Evolutionary conservation across 2,113 vertebrate genomes (phyloP), one percentile per base, ranked within the genome.

Genomic region (Macroglossus sobrinus): DNA sequence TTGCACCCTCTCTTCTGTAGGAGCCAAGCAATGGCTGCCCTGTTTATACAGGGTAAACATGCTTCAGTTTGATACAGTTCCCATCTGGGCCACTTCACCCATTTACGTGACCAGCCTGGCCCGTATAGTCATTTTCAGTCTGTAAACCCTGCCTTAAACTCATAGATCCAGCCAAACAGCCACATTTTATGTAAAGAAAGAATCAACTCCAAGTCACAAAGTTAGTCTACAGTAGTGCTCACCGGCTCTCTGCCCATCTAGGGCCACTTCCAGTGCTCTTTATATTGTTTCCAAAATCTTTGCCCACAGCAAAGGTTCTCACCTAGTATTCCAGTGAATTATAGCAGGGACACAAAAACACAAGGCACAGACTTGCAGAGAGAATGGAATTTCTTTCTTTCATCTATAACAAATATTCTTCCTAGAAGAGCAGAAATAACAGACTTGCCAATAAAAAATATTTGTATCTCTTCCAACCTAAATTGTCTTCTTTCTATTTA

Each of bases 361-460:
- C 50, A 33, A 13, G 66, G 18, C 50, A 71, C 24, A 40, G 63
- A 63, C 28, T 8, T 3, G 12, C 33, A 63, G 53, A 78, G 40
- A 22, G 55, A 89, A 63, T 1, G 43, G 14, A 5, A 14, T 81
- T 81, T 95, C 40, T 76, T 92, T 50, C 63, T 53, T 97, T 96
- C 63, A 7, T 35, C 63, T 43, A 4, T 19, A 28, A 45, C 4
- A 14, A 79, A n/a, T 95, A 26, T 2, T 33, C 79, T 55, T 76
- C 68, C 45, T 4, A 21, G 74, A 81, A 57, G 5, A 75, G n/a
- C 24, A 35, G 81, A 35, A 79, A n/a, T 40, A 38, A 82, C 40
- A 38, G 55, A 35, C 16, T 38, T 33, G n/a, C 14, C 61, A 40
- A 11, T 11, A 43, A 28, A 66, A 78, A 43, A 9, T 8, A 38